Conservation (phyloP, 2,797 vertebrate genomes). For the Enteromius anoplus region DNA sequence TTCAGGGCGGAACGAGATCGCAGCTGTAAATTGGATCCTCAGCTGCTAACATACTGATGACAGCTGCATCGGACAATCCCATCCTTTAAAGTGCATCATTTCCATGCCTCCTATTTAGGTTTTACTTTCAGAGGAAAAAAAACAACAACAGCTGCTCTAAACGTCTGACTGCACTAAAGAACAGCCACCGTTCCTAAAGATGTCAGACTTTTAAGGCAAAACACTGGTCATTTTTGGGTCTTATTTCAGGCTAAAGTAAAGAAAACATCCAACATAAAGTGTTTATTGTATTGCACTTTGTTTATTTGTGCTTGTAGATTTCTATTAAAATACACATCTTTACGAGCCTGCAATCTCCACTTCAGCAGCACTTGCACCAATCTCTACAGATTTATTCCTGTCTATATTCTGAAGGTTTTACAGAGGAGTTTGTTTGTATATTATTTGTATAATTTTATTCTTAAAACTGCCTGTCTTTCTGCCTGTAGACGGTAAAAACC, state of each 20-base stretch:
- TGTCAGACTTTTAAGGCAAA: not conserved
- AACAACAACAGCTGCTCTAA: not conserved
- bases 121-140: not conserved
- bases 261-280: not conserved
- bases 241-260: not conserved
- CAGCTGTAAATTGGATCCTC: constrained; percentile 12
- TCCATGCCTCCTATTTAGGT: not conserved
- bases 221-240: not conserved
- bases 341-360: not conserved
- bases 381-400: not conserved
- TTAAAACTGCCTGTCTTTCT: not conserved
- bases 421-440: not conserved
- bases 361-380: not conserved
- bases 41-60: constrained; percentile 25
- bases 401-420: not conserved
- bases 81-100: not conserved
- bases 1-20: not conserved
- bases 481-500: not conserved
- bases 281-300: not conserved
- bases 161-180: not conserved
- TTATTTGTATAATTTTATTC: not conserved
- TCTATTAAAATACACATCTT: not conserved
- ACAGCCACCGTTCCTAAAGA: not conserved
- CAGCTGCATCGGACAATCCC: not conserved
- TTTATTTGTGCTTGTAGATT: not conserved